Conservation (phyloP, 2,888 invertebrate species). For the Mythimna albipuncta region DNA sequence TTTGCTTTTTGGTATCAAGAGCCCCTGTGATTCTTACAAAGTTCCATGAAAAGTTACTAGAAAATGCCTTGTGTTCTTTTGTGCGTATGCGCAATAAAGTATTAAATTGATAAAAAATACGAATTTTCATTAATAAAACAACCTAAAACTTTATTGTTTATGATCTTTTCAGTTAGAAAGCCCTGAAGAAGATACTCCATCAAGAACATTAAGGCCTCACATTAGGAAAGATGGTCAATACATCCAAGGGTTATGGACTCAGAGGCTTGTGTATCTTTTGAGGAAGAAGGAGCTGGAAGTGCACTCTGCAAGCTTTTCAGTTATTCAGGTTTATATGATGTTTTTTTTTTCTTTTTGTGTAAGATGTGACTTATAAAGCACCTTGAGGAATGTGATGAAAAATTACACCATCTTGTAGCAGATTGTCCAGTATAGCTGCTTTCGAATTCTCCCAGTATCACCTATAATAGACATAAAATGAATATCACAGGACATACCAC, state of each 20-base stretch:
- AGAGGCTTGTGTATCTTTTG: slow-evolving; percentile 83
- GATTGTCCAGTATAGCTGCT: no score
- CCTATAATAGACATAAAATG: no score
- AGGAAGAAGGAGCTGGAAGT: slow-evolving; percentile 85
- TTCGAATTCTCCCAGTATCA: no score
- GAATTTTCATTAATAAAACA: not conserved
- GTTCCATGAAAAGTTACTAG: not conserved
- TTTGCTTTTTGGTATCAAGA: not conserved
- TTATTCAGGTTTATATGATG: slow-evolving; percentile 76
- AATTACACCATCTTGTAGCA: no score
- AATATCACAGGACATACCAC: no score
- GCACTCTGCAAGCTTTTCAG: slow-evolving; percentile 85
- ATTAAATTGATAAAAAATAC: not conserved
- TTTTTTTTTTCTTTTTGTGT: no score
- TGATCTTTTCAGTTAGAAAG: slow-evolving; percentile 82
- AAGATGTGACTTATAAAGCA: no score
- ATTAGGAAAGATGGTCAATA: slow-evolving; percentile 84
- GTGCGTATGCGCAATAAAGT: no score
- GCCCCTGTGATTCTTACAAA: not conserved
- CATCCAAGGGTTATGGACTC: slow-evolving; percentile 86
- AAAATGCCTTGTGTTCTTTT: no score
- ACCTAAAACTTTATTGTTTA: not conserved
- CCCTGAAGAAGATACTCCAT: slow-evolving; percentile 85
- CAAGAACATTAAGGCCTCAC: slow-evolving; percentile 81
- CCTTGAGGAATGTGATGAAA: no score